A percentile compares a stretch with the other conserved stretches of the same genome.
phyloP scores from a whole-genome alignment of 2,888 invertebrate species.

The Isoperla grammatica region DNA sequence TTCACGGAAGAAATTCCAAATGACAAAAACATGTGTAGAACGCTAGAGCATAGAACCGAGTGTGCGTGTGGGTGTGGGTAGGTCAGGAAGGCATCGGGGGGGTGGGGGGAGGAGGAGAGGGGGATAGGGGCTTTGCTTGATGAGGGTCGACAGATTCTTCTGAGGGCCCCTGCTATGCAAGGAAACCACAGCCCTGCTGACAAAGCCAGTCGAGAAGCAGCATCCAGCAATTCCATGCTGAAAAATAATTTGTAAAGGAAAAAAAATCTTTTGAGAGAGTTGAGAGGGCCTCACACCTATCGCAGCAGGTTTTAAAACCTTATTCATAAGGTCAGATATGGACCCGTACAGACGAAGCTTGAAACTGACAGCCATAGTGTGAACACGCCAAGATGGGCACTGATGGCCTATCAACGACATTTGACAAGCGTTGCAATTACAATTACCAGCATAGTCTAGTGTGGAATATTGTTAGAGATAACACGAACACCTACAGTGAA shows the following conservation, averaged over 20 bases:
- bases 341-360: too few relatives aligned
- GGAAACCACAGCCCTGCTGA: slow-evolving; percentile 10
- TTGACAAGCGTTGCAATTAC: too few relatives aligned
- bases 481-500: too few relatives aligned
- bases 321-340: slow-evolving; percentile 5
- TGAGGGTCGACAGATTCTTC: slow-evolving; percentile 3
- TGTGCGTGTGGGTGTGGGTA: slow-evolving; percentile 6
- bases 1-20: slow-evolving; percentile 1
- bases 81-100: not conserved
- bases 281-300: slow-evolving; percentile 21
- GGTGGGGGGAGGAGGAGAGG: not conserved
- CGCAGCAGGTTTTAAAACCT: slow-evolving; percentile 19
- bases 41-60: not conserved
- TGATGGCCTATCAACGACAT: too few relatives aligned
- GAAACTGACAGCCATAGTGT: too few relatives aligned
- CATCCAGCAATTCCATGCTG: slow-evolving; percentile 13
- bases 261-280: slow-evolving; percentile 25
- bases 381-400: too few relatives aligned
- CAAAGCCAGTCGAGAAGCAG: slow-evolving; percentile 7
- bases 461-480: too few relatives aligned
- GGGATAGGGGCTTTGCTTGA: slow-evolving; percentile 1
- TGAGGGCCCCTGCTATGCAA: slow-evolving; percentile 21
- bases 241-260: slow-evolving; percentile 26
- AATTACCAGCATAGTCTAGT: too few relatives aligned
- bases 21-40: slow-evolving; percentile 15